These are phyloP conservation scores for Lates japonicus DNA, from an alignment of 2,797 vertebrate genomes.

Conservation along the genomic window DNA sequence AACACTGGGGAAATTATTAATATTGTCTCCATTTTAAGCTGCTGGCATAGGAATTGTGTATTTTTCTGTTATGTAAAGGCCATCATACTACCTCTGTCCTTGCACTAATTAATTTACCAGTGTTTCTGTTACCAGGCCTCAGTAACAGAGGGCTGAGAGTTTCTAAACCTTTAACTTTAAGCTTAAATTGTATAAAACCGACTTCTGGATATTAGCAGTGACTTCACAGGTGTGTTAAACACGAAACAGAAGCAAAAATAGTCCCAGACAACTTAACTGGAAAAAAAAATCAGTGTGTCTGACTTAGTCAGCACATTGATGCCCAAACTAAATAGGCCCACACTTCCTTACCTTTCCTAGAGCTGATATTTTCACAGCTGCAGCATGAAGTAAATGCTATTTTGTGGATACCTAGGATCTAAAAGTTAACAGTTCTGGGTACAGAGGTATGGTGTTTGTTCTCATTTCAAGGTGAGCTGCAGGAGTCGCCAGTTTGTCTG, in stretches of 20 bases:
- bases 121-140: neutral
- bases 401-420: conserved; percentile 18
- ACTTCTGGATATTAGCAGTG: neutral
- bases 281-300: conserved; percentile 28
- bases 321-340: conserved; percentile 54
- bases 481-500: conserved; percentile 52
- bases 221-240: neutral
- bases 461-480: conserved; percentile 63
- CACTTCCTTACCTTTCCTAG: conserved; percentile 21
- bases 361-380: conserved; percentile 77
- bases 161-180: neutral
- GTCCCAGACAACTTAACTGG: conserved; percentile 36
- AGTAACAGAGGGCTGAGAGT: neutral
- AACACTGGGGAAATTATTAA: conserved; percentile 38
- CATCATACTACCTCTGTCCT: neutral
- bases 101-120: conserved; percentile 19
- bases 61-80: neutral
- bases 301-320: conserved; percentile 59
- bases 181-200: neutral
- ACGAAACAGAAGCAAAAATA: conserved; percentile 16
- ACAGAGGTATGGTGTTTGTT: conserved; percentile 53
- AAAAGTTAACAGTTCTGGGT: conserved; percentile 15
- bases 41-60: neutral
- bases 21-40: neutral
- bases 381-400: conserved; percentile 21